A percentile compares a stretch with the other conserved stretches of the same genome.
These are phyloP conservation scores for Plebejus melissa DNA, from an alignment of 2,888 invertebrate genomes.

Conservation along the genomic window DNA sequence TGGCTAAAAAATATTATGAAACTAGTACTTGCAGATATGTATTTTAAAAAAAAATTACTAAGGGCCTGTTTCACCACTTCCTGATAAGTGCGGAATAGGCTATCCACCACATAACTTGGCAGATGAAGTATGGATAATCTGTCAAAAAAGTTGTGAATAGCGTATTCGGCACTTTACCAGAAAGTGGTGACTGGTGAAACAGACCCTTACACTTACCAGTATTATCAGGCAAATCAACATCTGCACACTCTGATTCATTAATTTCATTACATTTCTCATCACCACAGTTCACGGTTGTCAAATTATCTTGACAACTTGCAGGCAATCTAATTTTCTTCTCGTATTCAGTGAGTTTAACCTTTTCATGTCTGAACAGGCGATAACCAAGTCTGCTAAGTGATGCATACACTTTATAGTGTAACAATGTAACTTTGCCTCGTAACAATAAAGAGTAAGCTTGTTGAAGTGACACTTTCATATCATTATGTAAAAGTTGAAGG, in stretches of 20 bases:
- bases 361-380: slow-evolving; percentile 68
- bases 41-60: too few species aligned
- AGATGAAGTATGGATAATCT: too few species aligned
- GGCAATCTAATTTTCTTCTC: slow-evolving; percentile 25
- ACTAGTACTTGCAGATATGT: too few species aligned
- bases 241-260: background rate
- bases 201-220: background rate
- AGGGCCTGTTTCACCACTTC: too few species aligned
- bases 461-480: slow-evolving; percentile 80
- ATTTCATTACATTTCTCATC: background rate
- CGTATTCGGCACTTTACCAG: too few species aligned
- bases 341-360: slow-evolving; percentile 14
- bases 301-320: background rate
- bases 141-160: too few species aligned
- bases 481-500: slow-evolving; percentile 77
- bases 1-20: too few species aligned
- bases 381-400: slow-evolving; percentile 79
- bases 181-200: too few species aligned
- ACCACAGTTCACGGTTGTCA: background rate
- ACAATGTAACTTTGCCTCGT: slow-evolving; percentile 51
- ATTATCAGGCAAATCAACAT: background rate
- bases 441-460: slow-evolving; percentile 81
- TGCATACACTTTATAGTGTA: slow-evolving; percentile 80
- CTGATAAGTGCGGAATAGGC: too few species aligned
- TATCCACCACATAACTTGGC: too few species aligned